Base-by-base conservation (phyloP, 2,888 invertebrate genomes). In the Morpho helenor region DNA sequence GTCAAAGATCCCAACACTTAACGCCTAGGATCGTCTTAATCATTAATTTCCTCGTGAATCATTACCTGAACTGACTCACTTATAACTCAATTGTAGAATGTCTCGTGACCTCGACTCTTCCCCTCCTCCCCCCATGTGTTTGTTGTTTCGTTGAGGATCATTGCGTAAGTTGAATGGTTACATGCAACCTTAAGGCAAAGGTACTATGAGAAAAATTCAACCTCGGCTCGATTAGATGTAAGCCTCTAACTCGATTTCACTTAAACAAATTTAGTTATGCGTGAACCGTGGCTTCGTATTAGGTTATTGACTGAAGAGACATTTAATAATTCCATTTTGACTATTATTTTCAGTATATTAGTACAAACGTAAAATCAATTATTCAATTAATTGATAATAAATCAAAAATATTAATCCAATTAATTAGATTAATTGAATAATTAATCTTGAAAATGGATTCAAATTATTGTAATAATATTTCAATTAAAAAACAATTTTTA, bases 1-100 rank as follows among this genome's bases (percentile, higher is more conserved):
- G 61, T 63, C 61, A 59, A 59, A 63, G 59, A 57, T 60, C 53
- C 56, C 44, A 57, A 10, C 59, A 58, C 48, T 57, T 57, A 54
- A 59, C 53, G 60, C 63, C 56, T 62, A 49, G 55, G 1, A 39
- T 55, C 49, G 44, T 49, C 55, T 55, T 55, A 55, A 49, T 55
- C 39, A 55, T 62, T 60, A 62, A 62, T 59, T 60, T 64, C 61
- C 65, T 65, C 61, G 56, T 65, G 65, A 65, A 63, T 63, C 65
- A 63, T 55, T 56, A 56, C 50, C 54, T 61, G 55, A 31, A 49
- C 52, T 57, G 63, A 57, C 57, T 57, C 57, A 63, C 42, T 54
- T 54, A 50, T 46, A 52, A 53, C 54, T 49, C 56, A 61, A 62
- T 64, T 64, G 64, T 59, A 52, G 55, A 63, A 58, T 59, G 60